Percentiles rank a stretch among this genome's conserved stretches.
Conservation (phyloP, 2,797 vertebrate species). For the Syndactyla subalaris region DNA sequence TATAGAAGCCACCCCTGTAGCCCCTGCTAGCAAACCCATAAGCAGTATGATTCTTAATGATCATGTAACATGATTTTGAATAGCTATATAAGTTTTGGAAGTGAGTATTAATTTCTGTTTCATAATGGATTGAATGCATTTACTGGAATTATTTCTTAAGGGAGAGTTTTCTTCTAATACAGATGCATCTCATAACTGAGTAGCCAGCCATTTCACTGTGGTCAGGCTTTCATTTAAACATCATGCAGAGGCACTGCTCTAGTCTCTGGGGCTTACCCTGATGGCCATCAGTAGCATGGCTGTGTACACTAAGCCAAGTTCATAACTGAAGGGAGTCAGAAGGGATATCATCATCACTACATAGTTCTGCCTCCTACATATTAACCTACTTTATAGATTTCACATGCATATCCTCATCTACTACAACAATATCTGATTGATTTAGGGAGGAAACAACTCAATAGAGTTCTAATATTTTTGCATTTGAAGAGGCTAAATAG, state of each 20-base stretch:
- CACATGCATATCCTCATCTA: not conserved
- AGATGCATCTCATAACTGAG: not conserved
- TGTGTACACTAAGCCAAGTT: not conserved
- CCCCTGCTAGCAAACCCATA: not conserved
- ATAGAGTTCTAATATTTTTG: not conserved
- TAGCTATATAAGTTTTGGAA: not conserved
- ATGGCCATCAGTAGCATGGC: too few species aligned
- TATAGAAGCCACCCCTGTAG: not conserved
- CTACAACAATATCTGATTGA: not conserved
- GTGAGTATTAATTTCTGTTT: not conserved
- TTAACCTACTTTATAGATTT: not conserved
- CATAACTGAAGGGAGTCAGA: not conserved
- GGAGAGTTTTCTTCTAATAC: not conserved
- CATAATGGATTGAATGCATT: not conserved
- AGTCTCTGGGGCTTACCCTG: not conserved
- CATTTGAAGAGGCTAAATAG: not conserved
- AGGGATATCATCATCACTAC: not conserved
- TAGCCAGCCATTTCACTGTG: not conserved
- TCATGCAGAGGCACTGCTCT: not conserved
- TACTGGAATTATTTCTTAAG: not conserved
- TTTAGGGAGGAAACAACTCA: not conserved
- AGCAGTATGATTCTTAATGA: not conserved
- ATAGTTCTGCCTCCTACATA: not conserved
- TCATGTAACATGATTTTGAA: not conserved
- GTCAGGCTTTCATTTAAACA: not conserved